A percentile compares a stretch with the other conserved stretches of the same genome.
These are phyloP conservation scores for Daubentonia madagascariensis DNA, from an alignment of 2,113 vertebrate genomes.

Conservation along the genomic window DNA sequence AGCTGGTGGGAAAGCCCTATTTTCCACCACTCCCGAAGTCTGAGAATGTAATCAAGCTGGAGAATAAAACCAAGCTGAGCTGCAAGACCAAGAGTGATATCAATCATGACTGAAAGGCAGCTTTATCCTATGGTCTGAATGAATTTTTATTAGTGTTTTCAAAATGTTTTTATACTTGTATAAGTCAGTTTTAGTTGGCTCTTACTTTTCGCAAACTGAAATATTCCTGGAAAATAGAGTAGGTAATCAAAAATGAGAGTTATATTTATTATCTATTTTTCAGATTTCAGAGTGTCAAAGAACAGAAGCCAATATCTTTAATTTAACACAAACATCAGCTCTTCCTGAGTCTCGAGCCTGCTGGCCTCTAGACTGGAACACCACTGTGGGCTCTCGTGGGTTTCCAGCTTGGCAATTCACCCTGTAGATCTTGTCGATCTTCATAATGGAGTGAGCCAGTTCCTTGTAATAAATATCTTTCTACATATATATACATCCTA, in stretches of 20 bases:
- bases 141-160: neutral
- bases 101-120: neutral
- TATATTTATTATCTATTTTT: neutral
- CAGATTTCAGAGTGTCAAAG: neutral
- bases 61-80: neutral
- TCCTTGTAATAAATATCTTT: neutral
- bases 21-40: neutral
- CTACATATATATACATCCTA: too few relatives aligned
- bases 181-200: neutral
- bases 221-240: neutral
- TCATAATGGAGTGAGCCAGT: neutral
- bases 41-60: neutral
- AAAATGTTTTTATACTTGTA: neutral
- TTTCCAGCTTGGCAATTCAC: neutral
- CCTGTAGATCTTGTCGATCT: neutral
- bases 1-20: too few relatives aligned
- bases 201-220: neutral
- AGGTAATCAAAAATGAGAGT: neutral
- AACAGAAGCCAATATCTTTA: neutral
- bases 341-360: neutral
- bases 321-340: neutral
- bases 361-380: neutral
- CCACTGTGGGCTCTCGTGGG: fast-evolving
- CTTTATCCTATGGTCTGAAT: neutral
- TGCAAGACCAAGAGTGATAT: neutral